These are phyloP conservation scores for Labrus mixtus DNA, from an alignment of 2,113 vertebrate genomes.

Conservation along the genomic window DNA sequence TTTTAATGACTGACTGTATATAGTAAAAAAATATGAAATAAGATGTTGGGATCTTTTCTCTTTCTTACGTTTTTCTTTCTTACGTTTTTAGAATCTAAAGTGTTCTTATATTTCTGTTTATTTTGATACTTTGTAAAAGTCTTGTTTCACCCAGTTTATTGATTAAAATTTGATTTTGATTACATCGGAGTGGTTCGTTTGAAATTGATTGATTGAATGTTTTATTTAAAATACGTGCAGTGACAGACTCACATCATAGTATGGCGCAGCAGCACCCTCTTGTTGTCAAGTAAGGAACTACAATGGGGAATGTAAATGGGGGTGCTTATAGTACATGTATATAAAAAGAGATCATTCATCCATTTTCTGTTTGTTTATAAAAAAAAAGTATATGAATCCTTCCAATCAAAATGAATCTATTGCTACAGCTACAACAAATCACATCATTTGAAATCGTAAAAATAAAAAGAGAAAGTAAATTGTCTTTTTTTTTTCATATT, in stretches of 20 bases:
- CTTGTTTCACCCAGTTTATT: neutral
- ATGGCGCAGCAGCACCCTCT: slow-evolving; percentile 19
- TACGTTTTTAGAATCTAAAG: slow-evolving; percentile 1
- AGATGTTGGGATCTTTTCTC: slow-evolving; percentile 1
- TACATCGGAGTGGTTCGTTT: neutral
- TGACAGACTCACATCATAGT: neutral
- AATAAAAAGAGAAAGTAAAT: slow-evolving; percentile 19
- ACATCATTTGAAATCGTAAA: slow-evolving; percentile 19
- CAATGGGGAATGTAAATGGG: neutral
- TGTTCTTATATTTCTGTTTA: neutral
- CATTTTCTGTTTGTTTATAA: slow-evolving; percentile 5
- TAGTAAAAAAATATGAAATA: slow-evolving; percentile 10
- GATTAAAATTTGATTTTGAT: slow-evolving; percentile 44
- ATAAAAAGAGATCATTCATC: neutral
- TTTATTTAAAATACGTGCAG: neutral
- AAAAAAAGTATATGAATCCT: neutral
- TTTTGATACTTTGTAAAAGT: slow-evolving; percentile 32
- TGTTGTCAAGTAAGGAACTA: slow-evolving; percentile 16
- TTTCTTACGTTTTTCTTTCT: neutral
- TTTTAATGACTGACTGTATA: slow-evolving; percentile 39
- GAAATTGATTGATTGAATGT: too few relatives aligned
- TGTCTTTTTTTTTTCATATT: slow-evolving; percentile 25
- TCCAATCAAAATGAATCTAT: slow-evolving; percentile 6
- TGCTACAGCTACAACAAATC: slow-evolving; percentile 26
- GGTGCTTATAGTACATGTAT: neutral